These are phyloP conservation scores for Latheticus oryzae DNA, from an alignment of 2,888 invertebrate species.

Conservation along the genomic window DNA sequence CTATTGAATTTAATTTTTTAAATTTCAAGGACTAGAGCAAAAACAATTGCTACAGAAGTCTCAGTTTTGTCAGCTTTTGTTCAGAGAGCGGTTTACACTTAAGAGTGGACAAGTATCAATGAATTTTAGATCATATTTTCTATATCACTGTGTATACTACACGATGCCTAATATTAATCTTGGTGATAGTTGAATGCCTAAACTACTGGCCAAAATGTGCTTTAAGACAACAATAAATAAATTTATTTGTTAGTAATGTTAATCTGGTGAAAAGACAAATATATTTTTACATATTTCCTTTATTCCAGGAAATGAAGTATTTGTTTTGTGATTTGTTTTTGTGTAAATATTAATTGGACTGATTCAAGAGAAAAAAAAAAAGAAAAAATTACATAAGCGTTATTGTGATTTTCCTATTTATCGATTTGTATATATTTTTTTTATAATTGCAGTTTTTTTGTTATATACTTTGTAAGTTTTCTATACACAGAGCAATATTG, in stretches of 20 bases:
- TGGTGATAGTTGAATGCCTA: constrained; percentile 29
- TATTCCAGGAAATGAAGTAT: constrained; percentile 30
- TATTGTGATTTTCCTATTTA: constrained; percentile 47
- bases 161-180: constrained; percentile 18
- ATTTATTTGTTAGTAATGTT: constrained; percentile 29
- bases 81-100: background rate
- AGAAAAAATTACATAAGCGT: constrained; percentile 40
- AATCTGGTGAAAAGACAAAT: constrained; percentile 30
- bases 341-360: constrained; percentile 37
- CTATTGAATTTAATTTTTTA: no score
- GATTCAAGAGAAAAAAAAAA: constrained; percentile 32
- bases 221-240: constrained; percentile 36
- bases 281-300: constrained; percentile 39
- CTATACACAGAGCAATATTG: constrained; percentile 36
- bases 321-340: constrained; percentile 41
- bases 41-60: no score
- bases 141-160: constrained; percentile 1
- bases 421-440: constrained; percentile 42
- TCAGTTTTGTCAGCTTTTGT: no score
- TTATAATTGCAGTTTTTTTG: constrained; percentile 36
- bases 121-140: background rate
- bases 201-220: constrained; percentile 36
- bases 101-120: background rate
- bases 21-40: no score
- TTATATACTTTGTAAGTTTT: constrained; percentile 38